These are phyloP conservation scores for Orchestes rusci DNA, from an alignment of 2,888 invertebrate genomes.

Conservation along the genomic window DNA sequence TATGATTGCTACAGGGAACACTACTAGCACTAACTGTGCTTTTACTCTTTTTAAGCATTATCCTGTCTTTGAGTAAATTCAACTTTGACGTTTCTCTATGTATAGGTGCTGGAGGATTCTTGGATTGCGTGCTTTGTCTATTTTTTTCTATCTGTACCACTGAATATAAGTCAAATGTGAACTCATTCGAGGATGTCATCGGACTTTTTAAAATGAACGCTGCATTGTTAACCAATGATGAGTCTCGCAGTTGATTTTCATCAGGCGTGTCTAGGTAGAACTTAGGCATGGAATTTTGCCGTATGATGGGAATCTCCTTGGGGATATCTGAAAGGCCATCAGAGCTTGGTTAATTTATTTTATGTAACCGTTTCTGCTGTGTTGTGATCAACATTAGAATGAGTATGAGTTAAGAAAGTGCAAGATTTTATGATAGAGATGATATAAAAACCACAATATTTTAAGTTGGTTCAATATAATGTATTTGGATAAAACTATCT, in stretches of 20 bases:
- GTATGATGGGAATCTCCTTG: conserved; percentile 40
- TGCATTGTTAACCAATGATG: conserved; percentile 32
- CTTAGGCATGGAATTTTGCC: conserved; percentile 43
- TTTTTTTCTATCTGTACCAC: conserved; percentile 43
- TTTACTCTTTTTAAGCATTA: conserved; percentile 33
- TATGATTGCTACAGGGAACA: conserved; percentile 31
- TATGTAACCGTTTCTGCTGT: too few relatives aligned
- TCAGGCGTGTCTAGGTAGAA: conserved; percentile 43
- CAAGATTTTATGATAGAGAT: too few relatives aligned
- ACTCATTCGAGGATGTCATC: conserved; percentile 29
- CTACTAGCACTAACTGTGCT: conserved; percentile 30
- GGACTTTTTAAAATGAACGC: conserved; percentile 38
- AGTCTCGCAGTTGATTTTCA: conserved; percentile 34
- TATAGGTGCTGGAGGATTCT: conserved; percentile 24
- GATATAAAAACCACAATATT: too few relatives aligned
- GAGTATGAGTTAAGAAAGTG: too few relatives aligned
- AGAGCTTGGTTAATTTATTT: too few relatives aligned
- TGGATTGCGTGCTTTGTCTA: conserved; percentile 17
- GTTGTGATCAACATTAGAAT: too few relatives aligned
- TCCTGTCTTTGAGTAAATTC: conserved; percentile 33
- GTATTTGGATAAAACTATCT: too few relatives aligned
- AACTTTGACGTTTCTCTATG: conserved; percentile 28
- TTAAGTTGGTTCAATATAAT: too few relatives aligned
- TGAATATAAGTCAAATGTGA: conserved; percentile 40
- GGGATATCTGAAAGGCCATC: too few relatives aligned